These are phyloP conservation scores for Intellagama lesueurii DNA, from an alignment of 2,797 vertebrate genomes.

Conservation along the genomic window DNA sequence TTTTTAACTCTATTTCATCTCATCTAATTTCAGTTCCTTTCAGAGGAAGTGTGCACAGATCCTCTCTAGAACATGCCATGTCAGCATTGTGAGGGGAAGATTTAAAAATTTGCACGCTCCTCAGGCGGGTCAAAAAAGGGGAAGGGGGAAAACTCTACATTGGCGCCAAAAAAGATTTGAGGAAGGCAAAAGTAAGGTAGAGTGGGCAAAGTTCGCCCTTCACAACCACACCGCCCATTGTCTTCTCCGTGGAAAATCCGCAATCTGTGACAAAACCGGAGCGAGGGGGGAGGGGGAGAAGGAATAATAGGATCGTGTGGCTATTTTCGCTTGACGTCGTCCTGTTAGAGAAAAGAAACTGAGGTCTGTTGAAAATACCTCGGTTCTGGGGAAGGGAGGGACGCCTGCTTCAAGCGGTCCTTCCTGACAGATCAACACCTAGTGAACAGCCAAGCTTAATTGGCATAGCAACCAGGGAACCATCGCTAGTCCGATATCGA, in stretches of 20 bases:
- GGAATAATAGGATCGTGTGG: background rate
- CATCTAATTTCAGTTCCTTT: too few relatives aligned
- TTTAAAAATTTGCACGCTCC: background rate
- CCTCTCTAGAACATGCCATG: too few relatives aligned
- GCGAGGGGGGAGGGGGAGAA: background rate
- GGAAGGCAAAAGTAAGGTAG: too few relatives aligned
- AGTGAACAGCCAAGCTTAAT: conserved; percentile 14
- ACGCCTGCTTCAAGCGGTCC: background rate
- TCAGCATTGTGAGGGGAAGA: too few relatives aligned
- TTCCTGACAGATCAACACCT: conserved; percentile 4
- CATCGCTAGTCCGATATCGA: conserved; percentile 9
- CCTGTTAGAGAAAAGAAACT: background rate
- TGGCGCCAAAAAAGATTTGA: background rate
- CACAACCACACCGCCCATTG: background rate
- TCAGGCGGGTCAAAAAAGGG: background rate
- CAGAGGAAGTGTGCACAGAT: too few relatives aligned
- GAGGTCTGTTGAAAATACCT: background rate
- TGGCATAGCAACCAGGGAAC: conserved; percentile 20
- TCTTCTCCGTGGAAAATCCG: background rate
- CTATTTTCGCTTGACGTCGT: background rate
- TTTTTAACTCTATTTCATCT: too few relatives aligned
- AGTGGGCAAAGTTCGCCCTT: background rate
- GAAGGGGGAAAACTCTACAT: too few relatives aligned
- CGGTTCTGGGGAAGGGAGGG: background rate
- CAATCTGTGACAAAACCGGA: background rate